Evolutionary conservation across 1,140 invertebrate genomes (phyloP).

Genomic region (Dinoponera quadriceps): DNA sequence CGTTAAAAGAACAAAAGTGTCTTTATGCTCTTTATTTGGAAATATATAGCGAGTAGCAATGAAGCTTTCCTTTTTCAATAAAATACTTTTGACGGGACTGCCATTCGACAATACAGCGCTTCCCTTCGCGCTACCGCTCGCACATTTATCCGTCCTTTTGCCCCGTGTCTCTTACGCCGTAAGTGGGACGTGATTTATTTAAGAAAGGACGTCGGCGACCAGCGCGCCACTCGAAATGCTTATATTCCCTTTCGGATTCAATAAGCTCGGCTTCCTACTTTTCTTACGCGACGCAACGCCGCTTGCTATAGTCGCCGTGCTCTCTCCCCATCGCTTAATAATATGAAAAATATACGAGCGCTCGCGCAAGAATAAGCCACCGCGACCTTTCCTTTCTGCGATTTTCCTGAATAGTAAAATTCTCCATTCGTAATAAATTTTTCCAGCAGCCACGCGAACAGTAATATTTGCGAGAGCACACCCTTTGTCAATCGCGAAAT

Average conservation of each 20-base stretch:
- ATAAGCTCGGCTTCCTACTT: slow-evolving; percentile 48
- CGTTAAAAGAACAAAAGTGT: not conserved
- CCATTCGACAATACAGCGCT: not conserved
- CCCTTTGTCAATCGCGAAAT: not conserved
- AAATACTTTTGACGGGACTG: slow-evolving; percentile 1
- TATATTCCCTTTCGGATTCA: slow-evolving; percentile 37
- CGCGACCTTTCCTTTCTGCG: not conserved
- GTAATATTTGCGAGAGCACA: not conserved
- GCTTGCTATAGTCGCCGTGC: not conserved
- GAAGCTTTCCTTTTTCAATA: not conserved
- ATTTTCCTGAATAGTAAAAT: not conserved
- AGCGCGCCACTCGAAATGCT: slow-evolving; percentile 42
- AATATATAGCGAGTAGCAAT: not conserved
- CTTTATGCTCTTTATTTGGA: not conserved
- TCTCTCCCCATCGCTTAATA: slow-evolving; percentile 12
- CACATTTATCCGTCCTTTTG: slow-evolving; percentile 23
- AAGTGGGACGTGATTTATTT: slow-evolving; percentile 45
- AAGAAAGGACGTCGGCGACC: slow-evolving; percentile 21
- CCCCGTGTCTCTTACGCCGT: slow-evolving; percentile 8
- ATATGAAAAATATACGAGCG: not conserved
- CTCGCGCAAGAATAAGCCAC: not conserved
- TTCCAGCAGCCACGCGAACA: not conserved
- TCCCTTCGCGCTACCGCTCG: not conserved
- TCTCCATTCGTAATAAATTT: not conserved
- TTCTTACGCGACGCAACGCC: slow-evolving; percentile 7